Conservation (phyloP, 1,140 invertebrate genomes). For the Carcinoscorpius rotundicauda region DNA sequence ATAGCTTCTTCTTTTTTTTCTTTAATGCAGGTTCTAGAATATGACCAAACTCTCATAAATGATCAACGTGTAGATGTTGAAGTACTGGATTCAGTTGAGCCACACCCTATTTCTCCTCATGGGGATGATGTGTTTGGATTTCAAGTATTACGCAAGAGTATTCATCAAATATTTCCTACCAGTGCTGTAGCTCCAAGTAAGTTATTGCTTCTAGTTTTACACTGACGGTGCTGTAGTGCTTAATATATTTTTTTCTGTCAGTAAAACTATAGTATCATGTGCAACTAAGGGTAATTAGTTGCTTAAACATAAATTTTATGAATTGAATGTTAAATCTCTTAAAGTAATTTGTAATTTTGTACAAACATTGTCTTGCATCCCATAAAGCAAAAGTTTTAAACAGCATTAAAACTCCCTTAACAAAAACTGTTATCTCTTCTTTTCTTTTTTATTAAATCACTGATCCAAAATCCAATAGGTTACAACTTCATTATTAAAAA, state of each 20-base stretch:
- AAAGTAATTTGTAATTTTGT: no score
- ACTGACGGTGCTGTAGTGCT: neutral
- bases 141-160: slow-evolving; percentile 37
- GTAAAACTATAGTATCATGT: no score
- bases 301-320: neutral
- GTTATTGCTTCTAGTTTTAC: slow-evolving; percentile 1
- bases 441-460: neutral
- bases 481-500: slow-evolving; percentile 5
- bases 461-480: slow-evolving; percentile 1
- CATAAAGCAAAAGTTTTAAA: no score
- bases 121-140: slow-evolving; percentile 36
- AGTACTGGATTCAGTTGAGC: slow-evolving; percentile 28
- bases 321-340: no score
- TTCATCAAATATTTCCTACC: slow-evolving; percentile 37
- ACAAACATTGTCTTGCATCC: no score
- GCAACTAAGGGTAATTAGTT: slow-evolving; percentile 2
- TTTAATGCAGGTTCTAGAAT: slow-evolving; percentile 34
- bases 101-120: slow-evolving; percentile 38
- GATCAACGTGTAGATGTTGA: slow-evolving; percentile 37
- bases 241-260: neutral
- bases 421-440: no score
- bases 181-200: slow-evolving; percentile 39
- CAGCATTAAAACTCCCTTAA: no score
- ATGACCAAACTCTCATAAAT: slow-evolving; percentile 37
- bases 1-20: neutral